Percentiles rank a stretch among this genome's conserved stretches.
These are phyloP conservation scores for Nettapus auritus DNA, from an alignment of 2,113 vertebrate species.

Conservation along the genomic window DNA sequence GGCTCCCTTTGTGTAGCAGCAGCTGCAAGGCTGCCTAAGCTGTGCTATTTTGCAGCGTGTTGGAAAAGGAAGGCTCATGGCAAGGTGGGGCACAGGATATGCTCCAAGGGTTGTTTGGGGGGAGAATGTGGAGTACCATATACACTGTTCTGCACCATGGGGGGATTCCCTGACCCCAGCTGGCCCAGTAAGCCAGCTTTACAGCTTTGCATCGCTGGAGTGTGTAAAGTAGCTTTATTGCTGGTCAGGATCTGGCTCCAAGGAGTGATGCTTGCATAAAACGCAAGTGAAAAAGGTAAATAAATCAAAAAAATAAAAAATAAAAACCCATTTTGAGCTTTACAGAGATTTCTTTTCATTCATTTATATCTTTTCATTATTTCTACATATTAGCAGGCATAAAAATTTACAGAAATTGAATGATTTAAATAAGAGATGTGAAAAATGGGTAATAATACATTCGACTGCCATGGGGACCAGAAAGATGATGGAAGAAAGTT, in stretches of 20 bases:
- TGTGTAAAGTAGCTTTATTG: constrained; percentile 21
- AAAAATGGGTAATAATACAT: constrained; percentile 7
- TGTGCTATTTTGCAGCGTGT: not conserved
- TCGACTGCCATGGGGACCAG: not conserved
- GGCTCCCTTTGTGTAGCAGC: not conserved
- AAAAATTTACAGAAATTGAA: not conserved
- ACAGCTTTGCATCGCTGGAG: not conserved
- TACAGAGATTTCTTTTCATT: not conserved
- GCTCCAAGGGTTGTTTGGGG: not conserved
- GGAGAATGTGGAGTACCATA: not conserved
- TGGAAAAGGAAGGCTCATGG: not conserved
- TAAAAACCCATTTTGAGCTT: rapidly evolving
- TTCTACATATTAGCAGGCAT: not conserved
- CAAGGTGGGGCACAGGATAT: not conserved
- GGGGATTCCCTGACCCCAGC: constrained; percentile 45
- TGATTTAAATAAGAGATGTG: not conserved
- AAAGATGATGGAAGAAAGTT: not conserved
- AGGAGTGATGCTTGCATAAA: not conserved
- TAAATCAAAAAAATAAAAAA: not conserved
- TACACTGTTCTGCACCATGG: not conserved
- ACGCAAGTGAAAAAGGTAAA: not conserved
- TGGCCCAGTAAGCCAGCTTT: constrained; percentile 41
- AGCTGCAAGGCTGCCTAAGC: not conserved
- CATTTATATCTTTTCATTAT: not conserved
- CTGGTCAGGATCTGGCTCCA: not conserved